Conservation (phyloP, 1,140 invertebrate genomes). For the Aphidius gifuensis region DNA sequence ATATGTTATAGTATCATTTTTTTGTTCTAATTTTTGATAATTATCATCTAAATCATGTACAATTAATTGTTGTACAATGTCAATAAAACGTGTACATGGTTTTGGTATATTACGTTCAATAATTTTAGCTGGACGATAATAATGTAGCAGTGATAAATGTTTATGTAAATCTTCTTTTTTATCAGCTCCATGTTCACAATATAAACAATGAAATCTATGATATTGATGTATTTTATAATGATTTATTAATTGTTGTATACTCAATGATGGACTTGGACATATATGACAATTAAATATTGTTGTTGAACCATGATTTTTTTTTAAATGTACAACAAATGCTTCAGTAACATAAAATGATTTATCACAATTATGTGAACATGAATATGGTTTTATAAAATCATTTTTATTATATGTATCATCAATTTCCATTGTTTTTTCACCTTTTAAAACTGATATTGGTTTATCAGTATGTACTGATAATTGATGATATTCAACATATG, state of each 20-base stretch:
- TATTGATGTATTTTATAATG: constrained; percentile 53
- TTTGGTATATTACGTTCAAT: constrained; percentile 45
- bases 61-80: constrained; percentile 42
- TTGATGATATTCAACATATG: constrained; percentile 59
- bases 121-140: constrained; percentile 48
- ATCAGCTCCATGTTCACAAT: constrained; percentile 53
- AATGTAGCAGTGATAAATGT: constrained; percentile 53
- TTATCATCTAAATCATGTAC: constrained; percentile 37
- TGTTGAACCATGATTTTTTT: constrained; percentile 37
- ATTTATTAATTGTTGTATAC: constrained; percentile 37
- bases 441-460: constrained; percentile 25
- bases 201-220: constrained; percentile 56
- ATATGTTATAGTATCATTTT: background rate
- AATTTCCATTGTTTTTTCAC: constrained; percentile 21
- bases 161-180: constrained; percentile 45
- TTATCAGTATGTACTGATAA: constrained; percentile 26
- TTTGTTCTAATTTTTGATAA: constrained; percentile 26
- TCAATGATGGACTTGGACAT: constrained; percentile 31
- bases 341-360: constrained; percentile 48
- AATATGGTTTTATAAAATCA: constrained; percentile 39
- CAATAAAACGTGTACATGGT: constrained; percentile 35
- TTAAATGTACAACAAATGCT: constrained; percentile 45
- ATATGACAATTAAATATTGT: constrained; percentile 41
- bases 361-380: constrained; percentile 46
- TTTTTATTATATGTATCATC: constrained; percentile 35